Conservation (phyloP, 2,888 invertebrate genomes). For the Aspidiotus destructor region DNA sequence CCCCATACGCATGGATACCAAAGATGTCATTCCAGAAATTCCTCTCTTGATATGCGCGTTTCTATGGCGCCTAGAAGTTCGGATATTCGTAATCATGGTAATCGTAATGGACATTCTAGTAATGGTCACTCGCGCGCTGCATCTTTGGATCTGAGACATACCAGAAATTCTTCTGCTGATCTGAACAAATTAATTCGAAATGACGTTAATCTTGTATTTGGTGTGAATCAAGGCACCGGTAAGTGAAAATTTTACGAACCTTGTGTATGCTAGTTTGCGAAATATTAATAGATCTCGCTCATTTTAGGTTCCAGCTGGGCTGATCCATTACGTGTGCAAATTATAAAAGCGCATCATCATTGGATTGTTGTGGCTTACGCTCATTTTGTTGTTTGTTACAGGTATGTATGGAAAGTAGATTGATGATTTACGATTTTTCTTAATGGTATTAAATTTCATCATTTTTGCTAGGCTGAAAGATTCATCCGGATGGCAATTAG, state of each 20-base stretch:
- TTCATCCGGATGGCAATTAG: slow-evolving; percentile 91
- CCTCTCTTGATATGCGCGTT: slow-evolving; percentile 65
- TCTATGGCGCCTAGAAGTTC: slow-evolving; percentile 43
- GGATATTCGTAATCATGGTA: slow-evolving; percentile 43
- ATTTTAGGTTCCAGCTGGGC: slow-evolving; percentile 56
- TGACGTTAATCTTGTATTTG: slow-evolving; percentile 62
- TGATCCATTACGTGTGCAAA: slow-evolving; percentile 78
- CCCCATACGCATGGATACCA: slow-evolving; percentile 36
- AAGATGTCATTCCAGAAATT: slow-evolving; percentile 61
- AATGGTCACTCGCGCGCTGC: slow-evolving; percentile 69
- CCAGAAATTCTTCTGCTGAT: slow-evolving; percentile 64
- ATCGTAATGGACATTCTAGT: slow-evolving; percentile 41
- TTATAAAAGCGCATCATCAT: slow-evolving; percentile 93
- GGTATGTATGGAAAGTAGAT: slow-evolving; percentile 46
- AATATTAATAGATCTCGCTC: not conserved
- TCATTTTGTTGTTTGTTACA: slow-evolving; percentile 89
- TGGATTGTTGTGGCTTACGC: slow-evolving; percentile 96
- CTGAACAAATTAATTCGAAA: slow-evolving; percentile 61
- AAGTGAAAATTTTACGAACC: not conserved
- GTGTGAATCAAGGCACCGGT: slow-evolving; percentile 46
- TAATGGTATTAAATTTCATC: slow-evolving; percentile 1
- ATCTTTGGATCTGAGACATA: slow-evolving; percentile 66
- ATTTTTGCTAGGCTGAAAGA: slow-evolving; percentile 65
- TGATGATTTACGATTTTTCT: not conserved
- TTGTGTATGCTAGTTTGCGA: not conserved